phyloP scores from a whole-genome alignment of 2,888 invertebrate genomes.

The Calameuta pallipes region DNA sequence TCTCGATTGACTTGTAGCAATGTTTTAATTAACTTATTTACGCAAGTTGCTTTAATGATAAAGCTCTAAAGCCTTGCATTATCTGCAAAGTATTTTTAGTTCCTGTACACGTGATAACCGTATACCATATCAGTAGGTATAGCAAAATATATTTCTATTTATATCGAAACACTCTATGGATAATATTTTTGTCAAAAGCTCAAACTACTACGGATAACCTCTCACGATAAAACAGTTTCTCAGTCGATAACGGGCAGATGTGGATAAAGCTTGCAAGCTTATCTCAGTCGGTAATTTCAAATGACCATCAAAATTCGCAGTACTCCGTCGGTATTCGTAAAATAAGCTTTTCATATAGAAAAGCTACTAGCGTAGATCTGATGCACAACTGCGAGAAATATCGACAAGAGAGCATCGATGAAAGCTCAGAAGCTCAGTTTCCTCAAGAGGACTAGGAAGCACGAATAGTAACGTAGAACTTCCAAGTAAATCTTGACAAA shows the following conservation, averaged over 20 bases:
- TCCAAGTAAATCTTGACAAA: not conserved
- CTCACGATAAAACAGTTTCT: constrained; percentile 6
- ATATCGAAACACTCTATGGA: not conserved
- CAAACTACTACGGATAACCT: constrained; percentile 2
- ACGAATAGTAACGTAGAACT: not conserved
- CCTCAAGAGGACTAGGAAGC: not conserved
- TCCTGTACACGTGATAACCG: not conserved
- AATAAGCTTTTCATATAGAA: not conserved
- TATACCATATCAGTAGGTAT: not conserved
- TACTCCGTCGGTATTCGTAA: not conserved
- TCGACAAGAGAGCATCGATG: not conserved
- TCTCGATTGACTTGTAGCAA: too few relatives aligned
- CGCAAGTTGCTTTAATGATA: too few relatives aligned
- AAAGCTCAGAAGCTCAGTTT: not conserved
- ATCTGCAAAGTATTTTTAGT: not conserved
- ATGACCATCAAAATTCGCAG: not conserved
- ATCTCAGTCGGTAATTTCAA: not conserved
- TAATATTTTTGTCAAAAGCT: constrained; percentile 2
- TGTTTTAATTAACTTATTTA: too few relatives aligned
- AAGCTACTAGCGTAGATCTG: not conserved
- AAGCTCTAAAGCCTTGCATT: too few relatives aligned
- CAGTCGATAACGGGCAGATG: not conserved
- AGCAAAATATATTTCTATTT: not conserved
- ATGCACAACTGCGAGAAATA: not conserved
- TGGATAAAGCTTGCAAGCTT: not conserved